Conservation (phyloP, 2,113 vertebrate genomes). For the Hiodon alosoides region DNA sequence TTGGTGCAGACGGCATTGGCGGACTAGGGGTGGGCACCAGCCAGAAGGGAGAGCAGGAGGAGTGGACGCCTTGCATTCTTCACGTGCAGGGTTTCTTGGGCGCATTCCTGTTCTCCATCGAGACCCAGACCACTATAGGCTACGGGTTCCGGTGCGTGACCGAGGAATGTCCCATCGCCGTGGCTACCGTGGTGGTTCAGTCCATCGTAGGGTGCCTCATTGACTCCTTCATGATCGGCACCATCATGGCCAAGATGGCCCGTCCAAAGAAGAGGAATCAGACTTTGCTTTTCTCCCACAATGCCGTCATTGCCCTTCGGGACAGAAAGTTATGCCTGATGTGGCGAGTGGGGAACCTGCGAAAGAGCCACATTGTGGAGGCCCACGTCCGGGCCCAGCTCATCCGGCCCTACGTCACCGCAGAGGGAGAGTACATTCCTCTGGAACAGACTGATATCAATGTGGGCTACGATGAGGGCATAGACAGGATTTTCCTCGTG, state of each 20-base stretch:
- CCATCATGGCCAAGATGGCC: constrained; percentile 96
- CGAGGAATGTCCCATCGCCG: constrained; percentile 57
- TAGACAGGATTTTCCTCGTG: constrained; percentile 60
- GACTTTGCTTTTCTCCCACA: constrained; percentile 85
- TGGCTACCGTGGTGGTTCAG: constrained; percentile 60
- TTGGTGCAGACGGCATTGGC: not conserved
- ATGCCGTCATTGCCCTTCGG: constrained; percentile 79
- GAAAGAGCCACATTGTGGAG: constrained; percentile 94
- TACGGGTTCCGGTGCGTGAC: constrained; percentile 65
- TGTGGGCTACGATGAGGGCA: constrained; percentile 58
- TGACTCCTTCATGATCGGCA: constrained; percentile 94
- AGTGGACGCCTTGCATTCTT: constrained; percentile 81
- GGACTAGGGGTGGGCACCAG: not conserved
- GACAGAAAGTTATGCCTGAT: constrained; percentile 91
- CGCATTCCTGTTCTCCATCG: constrained; percentile 64
- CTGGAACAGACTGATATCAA: constrained; percentile 61
- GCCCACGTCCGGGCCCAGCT: constrained; percentile 91
- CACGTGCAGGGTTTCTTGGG: constrained; percentile 67
- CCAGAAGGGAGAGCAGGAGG: constrained; percentile 21
- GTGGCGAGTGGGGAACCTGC: constrained; percentile 89
- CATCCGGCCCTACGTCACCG: constrained; percentile 82
- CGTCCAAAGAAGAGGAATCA: constrained; percentile 88
- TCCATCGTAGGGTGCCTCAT: constrained; percentile 76
- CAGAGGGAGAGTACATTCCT: constrained; percentile 87
- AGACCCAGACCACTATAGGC: constrained; percentile 67